phyloP scores from a whole-genome alignment of 2,888 invertebrate species.

The Saturnia japonica region DNA sequence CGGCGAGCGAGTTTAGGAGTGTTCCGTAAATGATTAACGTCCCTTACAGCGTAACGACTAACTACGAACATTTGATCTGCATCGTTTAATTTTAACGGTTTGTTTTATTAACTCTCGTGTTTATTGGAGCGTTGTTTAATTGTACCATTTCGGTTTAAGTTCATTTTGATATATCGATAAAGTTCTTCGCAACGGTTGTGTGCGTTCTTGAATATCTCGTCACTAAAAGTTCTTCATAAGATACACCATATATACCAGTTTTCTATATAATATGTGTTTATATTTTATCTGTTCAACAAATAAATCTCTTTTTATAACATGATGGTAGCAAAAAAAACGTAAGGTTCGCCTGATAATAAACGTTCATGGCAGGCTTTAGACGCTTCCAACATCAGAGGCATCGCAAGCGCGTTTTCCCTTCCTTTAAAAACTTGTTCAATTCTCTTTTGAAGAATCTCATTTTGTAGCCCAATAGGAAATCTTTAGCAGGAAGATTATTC shows the following conservation, averaged over 20 bases:
- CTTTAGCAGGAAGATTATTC: too few relatives aligned
- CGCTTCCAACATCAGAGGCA: too few relatives aligned
- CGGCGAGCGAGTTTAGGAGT: conserved; percentile 40
- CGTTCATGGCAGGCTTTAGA: too few relatives aligned
- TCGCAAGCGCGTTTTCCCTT: too few relatives aligned
- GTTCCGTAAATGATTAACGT: conserved; percentile 49
- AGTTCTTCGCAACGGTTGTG: conserved; percentile 16
- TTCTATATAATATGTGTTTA: too few relatives aligned
- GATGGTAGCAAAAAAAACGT: too few relatives aligned
- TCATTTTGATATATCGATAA: conserved; percentile 21
- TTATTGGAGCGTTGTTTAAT: conserved; percentile 17
- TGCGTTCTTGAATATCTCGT: background rate
- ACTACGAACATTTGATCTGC: conserved; percentile 53
- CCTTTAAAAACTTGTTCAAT: too few relatives aligned
- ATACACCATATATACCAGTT: background rate
- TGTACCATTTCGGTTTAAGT: conserved; percentile 25
- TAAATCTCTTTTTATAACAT: too few relatives aligned
- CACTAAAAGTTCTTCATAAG: background rate
- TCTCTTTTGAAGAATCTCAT: too few relatives aligned
- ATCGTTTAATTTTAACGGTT: conserved; percentile 63
- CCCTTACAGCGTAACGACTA: background rate
- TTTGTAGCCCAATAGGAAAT: too few relatives aligned
- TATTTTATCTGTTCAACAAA: too few relatives aligned
- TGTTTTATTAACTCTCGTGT: conserved; percentile 44
- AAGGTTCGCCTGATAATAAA: too few relatives aligned